Base-by-base conservation (phyloP, 2,888 invertebrate species). In the Beris morrisii region DNA sequence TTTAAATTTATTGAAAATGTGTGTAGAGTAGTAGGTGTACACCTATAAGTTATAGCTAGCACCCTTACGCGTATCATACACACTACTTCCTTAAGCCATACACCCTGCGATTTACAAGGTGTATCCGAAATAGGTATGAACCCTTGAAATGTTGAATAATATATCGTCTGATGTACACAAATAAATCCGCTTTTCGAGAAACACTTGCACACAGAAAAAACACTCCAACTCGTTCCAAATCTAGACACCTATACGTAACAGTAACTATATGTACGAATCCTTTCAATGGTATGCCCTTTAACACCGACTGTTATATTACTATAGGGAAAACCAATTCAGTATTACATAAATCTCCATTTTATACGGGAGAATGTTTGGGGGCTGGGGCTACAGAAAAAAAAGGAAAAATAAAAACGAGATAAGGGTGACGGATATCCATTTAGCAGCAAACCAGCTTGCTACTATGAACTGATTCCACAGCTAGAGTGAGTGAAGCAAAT, bases 261-360 rank as follows among this genome's bases (percentile, higher is more conserved):
- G 46, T 31, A 48, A 50, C 22, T 22, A 38, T 38, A 38, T 38
- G 9, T 38, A 38, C 9, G 38, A 61, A 61, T 61, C 61, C 50
- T 32, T 65, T 64, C 65, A 56, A 68, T 65, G 65, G 59, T 32
- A 52, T 64, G 59, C 58, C 65, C 65, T 58, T 64, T 65, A 32
- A 64, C 59, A 55, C 55, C 28, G 58, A 4, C 3, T 58, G 48
- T 50, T 61, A 65, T 65, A 55, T 61, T 30, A 6, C 61, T 22
- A 59, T 61, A 22, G 61, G 65, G 56, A 65, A 48, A 67, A 31
- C 64, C 68, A 68, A 68, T 68, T 61, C 68, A 61, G 68, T 61
- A 68, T 65, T 68, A 59, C 65, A 68, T 68, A 68, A 68, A 68
- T 68, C 68, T 68, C 68, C 68, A 68, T 68, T 68, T 68, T 65